Conservation (phyloP, 2,888 invertebrate genomes). For the Embidobia sp. region DNA sequence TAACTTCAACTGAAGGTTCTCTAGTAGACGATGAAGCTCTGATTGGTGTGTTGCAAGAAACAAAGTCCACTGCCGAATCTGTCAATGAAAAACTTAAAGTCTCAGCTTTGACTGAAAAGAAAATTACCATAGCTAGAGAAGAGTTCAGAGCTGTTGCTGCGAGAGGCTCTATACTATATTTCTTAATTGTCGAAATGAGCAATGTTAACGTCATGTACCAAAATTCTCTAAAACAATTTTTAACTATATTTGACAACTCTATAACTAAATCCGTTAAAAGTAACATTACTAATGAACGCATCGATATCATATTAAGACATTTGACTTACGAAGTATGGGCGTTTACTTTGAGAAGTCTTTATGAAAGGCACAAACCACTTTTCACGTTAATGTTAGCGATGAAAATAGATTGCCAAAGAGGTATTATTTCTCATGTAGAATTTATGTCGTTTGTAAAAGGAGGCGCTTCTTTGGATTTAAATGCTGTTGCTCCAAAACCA, state of each 20-base stretch:
- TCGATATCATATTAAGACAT: slow-evolving; percentile 93
- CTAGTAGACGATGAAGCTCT: slow-evolving; percentile 97
- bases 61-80: slow-evolving; percentile 93
- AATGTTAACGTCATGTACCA: slow-evolving; percentile 98
- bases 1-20: slow-evolving; percentile 96
- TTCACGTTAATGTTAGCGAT: slow-evolving; percentile 97
- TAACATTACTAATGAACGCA: slow-evolving; percentile 91
- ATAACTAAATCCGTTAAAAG: slow-evolving; percentile 95
- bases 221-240: slow-evolving; percentile 96
- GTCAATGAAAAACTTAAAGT: slow-evolving; percentile 96
- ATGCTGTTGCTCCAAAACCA: slow-evolving; percentile 95
- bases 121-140: slow-evolving; percentile 96
- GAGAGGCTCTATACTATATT: slow-evolving; percentile 96
- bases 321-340: slow-evolving; percentile 96
- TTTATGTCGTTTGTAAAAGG: slow-evolving; percentile 98
- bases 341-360: slow-evolving; percentile 95
- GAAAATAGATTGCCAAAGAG: slow-evolving; percentile 95
- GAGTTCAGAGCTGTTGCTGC: slow-evolving; percentile 98
- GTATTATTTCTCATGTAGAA: slow-evolving; percentile 92
- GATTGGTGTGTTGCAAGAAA: slow-evolving; percentile 93
- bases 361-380: slow-evolving; percentile 95
- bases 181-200: slow-evolving; percentile 98
- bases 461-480: slow-evolving; percentile 95
- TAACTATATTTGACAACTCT: slow-evolving; percentile 95
- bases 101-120: slow-evolving; percentile 95